These are phyloP conservation scores for Cisticola juncidis DNA, from an alignment of 2,113 vertebrate species.

Conservation along the genomic window DNA sequence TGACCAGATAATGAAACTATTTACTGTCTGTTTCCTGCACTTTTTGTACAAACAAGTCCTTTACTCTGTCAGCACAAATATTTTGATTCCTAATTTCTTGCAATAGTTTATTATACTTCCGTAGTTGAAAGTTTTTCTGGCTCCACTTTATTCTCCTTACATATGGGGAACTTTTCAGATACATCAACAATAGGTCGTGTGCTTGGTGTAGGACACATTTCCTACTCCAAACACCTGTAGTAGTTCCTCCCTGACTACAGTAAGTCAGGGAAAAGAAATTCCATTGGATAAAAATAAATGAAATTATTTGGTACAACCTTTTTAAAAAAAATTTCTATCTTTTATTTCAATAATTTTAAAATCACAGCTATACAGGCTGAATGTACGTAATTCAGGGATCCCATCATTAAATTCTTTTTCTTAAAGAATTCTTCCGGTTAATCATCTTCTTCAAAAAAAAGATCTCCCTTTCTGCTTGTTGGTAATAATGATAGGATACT, in stretches of 20 bases:
- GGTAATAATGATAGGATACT: not conserved
- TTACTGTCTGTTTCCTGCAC: not conserved
- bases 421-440: not conserved
- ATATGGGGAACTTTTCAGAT: not conserved
- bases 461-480: not conserved
- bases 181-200: not conserved
- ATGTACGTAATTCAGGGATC: not conserved
- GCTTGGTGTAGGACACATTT: not conserved
- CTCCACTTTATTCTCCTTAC: not conserved
- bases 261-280: not conserved
- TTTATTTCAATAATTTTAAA: not conserved
- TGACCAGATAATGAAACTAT: not conserved
- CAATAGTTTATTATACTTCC: not conserved
- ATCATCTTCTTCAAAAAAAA: not conserved
- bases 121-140: not conserved
- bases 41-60: not conserved
- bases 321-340: not conserved
- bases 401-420: not conserved
- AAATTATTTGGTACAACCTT: not conserved
- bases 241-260: not conserved
- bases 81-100: not conserved
- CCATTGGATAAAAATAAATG: not conserved
- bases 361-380: not conserved
- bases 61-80: not conserved
- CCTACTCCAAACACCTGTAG: not conserved